A percentile compares a stretch with the other conserved stretches of the same genome.
These are phyloP conservation scores for Brienomyrus brachyistius DNA, from an alignment of 2,113 vertebrate species.

Conservation along the genomic window DNA sequence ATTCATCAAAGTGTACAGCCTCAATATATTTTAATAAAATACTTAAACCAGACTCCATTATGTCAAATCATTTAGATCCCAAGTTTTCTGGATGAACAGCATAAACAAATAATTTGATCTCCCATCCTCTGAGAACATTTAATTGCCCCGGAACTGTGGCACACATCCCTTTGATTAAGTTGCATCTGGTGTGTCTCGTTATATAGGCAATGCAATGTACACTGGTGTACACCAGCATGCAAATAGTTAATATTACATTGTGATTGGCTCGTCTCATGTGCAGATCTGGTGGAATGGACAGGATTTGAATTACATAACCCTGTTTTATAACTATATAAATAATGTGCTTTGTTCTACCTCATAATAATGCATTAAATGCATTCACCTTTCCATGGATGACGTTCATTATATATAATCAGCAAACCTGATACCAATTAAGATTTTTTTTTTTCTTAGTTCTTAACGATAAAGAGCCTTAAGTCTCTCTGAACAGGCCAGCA, in stretches of 20 bases:
- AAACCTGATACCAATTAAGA: neutral
- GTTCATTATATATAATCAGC: neutral
- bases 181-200: conserved; percentile 42
- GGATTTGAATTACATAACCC: neutral
- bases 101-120: conserved; percentile 38
- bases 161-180: conserved; percentile 49
- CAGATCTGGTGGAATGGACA: neutral
- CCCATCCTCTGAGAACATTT: conserved; percentile 45
- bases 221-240: neutral
- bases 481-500: neutral
- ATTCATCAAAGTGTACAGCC: neutral
- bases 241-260: neutral
- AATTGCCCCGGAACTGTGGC: conserved; percentile 55
- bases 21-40: neutral
- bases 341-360: neutral
- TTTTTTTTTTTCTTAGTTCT: neutral
- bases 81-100: conserved; percentile 21
- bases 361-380: neutral
- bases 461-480: neutral
- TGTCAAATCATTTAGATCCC: neutral
- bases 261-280: neutral
- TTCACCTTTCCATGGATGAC: neutral
- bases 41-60: neutral
- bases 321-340: neutral
- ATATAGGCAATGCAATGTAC: neutral